Percentiles rank a stretch among this genome's conserved stretches.
These are phyloP conservation scores for Alectura lathami DNA, from an alignment of 2,113 vertebrate species.

Conservation along the genomic window DNA sequence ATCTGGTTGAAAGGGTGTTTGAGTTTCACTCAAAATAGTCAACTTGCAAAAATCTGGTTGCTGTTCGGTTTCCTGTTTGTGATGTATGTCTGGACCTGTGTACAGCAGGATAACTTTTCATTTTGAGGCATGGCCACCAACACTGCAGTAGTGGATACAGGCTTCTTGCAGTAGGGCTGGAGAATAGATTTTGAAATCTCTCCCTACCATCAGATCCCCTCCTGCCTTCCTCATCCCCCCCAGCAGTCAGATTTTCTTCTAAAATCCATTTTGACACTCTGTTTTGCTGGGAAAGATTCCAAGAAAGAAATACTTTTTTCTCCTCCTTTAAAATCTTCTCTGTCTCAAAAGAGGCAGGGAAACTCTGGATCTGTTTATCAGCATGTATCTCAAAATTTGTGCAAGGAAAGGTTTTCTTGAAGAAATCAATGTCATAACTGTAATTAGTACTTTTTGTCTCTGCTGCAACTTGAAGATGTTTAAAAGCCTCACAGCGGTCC, in stretches of 20 bases:
- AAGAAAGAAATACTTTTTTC: neutral
- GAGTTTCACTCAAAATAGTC: neutral
- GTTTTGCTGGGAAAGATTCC: neutral
- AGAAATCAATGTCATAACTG: constrained; percentile 51
- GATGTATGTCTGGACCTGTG: neutral
- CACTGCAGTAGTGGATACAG: neutral
- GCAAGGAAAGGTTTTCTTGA: constrained; percentile 18
- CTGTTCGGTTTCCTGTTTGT: constrained; percentile 7
- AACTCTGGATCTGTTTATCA: neutral
- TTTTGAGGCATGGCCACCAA: neutral
- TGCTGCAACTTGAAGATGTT: neutral
- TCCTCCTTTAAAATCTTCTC: neutral
- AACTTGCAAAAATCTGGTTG: neutral
- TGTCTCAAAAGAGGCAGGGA: neutral
- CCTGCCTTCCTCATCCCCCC: neutral
- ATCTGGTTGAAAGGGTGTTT: neutral
- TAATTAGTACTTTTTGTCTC: constrained; percentile 70
- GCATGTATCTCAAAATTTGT: neutral
- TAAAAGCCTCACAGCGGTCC: constrained; percentile 62
- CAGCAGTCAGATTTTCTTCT: neutral
- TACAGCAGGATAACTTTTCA: neutral
- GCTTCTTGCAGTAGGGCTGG: neutral
- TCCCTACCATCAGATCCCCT: neutral
- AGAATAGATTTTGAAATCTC: neutral
- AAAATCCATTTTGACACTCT: neutral